Conservation (phyloP, 2,113 vertebrate genomes). For the Apodemus speciosus region DNA sequence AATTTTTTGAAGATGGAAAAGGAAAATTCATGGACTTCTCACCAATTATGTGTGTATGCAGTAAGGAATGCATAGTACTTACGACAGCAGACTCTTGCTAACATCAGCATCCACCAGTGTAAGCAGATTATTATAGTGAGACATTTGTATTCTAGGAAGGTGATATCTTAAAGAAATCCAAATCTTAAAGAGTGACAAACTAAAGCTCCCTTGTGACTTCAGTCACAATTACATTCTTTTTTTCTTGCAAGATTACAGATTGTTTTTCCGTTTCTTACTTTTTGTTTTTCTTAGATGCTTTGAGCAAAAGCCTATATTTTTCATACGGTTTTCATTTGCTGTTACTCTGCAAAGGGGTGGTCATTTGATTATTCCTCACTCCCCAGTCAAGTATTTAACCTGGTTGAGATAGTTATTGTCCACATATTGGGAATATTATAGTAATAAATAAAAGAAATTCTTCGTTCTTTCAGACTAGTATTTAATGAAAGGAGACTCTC, state of each 20-base stretch:
- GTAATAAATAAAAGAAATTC: background rate
- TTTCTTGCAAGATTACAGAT: background rate
- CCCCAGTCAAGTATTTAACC: background rate
- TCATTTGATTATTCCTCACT: background rate
- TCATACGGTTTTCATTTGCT: background rate
- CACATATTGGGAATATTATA: background rate
- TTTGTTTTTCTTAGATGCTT: background rate
- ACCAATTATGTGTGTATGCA: background rate
- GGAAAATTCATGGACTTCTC: background rate
- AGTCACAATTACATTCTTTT: slow-evolving; percentile 2
- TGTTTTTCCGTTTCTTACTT: slow-evolving; percentile 22
- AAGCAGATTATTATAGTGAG: slow-evolving; percentile 16
- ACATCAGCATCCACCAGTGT: background rate
- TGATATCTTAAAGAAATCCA: slow-evolving; percentile 49
- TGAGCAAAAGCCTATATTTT: background rate
- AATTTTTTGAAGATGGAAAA: background rate
- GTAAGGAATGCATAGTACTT: background rate
- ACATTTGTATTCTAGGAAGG: background rate
- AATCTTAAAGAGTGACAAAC: slow-evolving; percentile 33
- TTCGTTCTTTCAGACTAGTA: background rate
- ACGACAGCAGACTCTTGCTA: background rate
- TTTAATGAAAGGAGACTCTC: background rate
- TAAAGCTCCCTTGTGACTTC: slow-evolving; percentile 13
- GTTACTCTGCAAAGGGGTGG: background rate
- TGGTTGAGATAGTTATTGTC: background rate